Conservation (phyloP, 2,888 invertebrate species). For the Chalcosyrphus nemorum region DNA sequence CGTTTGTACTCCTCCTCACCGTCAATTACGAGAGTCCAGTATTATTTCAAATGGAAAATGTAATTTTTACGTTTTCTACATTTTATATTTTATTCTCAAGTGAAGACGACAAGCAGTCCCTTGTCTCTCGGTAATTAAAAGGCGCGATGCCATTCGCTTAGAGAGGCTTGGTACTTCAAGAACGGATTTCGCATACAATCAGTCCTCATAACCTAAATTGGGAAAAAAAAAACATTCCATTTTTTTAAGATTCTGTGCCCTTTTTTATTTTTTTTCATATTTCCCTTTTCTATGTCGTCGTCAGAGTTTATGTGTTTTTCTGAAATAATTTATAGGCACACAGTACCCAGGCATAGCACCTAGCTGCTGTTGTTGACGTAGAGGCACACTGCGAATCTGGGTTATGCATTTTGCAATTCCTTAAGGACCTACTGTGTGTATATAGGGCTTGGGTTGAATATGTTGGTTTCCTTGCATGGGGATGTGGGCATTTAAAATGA, state of each 20-base stretch:
- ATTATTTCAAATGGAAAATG: not conserved
- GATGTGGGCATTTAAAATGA: constrained; percentile 58
- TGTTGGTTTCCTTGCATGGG: constrained; percentile 17
- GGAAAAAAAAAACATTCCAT: constrained; percentile 11
- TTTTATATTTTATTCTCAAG: not conserved
- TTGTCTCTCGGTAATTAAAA: constrained; percentile 50
- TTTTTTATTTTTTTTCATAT: constrained; percentile 1
- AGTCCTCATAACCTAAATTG: constrained; percentile 59
- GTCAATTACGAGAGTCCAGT: not conserved
- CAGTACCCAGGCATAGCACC: not conserved
- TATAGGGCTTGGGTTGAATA: not conserved
- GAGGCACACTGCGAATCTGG: constrained; percentile 57
- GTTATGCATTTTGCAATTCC: constrained; percentile 68
- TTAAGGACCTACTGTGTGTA: constrained; percentile 41
- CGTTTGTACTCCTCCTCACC: not conserved
- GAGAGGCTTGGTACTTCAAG: not conserved
- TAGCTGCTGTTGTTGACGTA: constrained; percentile 48
- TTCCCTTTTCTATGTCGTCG: constrained; percentile 1
- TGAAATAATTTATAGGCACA: constrained; percentile 65
- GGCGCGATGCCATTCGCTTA: constrained; percentile 35
- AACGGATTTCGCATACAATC: constrained; percentile 30
- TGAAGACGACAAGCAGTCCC: constrained; percentile 8
- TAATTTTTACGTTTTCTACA: constrained; percentile 9
- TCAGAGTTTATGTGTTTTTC: constrained; percentile 30
- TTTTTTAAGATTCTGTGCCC: constrained; percentile 14